Conservation (phyloP, 1,140 invertebrate species). For the Agrilus planipennis region DNA sequence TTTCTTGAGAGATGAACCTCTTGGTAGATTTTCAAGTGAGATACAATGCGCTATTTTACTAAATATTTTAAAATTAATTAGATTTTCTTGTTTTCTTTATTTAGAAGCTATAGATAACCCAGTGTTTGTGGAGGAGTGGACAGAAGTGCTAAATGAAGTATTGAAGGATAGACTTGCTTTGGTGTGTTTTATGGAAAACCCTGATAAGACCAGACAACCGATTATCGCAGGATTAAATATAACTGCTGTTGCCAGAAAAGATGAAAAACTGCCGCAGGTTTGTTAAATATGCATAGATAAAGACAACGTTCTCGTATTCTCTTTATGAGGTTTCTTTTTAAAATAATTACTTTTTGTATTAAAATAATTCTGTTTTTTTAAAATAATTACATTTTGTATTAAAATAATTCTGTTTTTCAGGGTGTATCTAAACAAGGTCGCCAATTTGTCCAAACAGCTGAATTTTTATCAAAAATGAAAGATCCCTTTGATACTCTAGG, state of each 20-base stretch:
- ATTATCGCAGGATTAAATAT: constrained; percentile 3
- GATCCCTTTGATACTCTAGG: constrained; percentile 3
- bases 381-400: too few species aligned
- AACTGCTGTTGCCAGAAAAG: neutral
- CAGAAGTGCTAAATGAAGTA: neutral
- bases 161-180: constrained; percentile 3
- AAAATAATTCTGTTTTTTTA: too few species aligned
- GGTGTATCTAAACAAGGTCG: too few species aligned
- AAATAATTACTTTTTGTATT: too few species aligned
- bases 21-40: constrained; percentile 1
- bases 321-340: too few species aligned
- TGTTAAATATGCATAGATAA: neutral
- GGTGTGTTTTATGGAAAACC: constrained; percentile 8
- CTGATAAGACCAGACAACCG: constrained; percentile 5
- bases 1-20: constrained; percentile 5
- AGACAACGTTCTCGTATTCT: neutral
- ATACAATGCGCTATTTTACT: too few species aligned
- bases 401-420: too few species aligned
- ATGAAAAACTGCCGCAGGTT: constrained; percentile 1
- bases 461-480: neutral
- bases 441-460: neutral
- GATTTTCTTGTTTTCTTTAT: too few species aligned
- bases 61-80: too few species aligned
- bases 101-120: too few species aligned
- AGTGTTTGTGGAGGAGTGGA: neutral